Base-by-base conservation (phyloP, 2,797 vertebrate genomes). In the Pseudomugil tenellus region DNA sequence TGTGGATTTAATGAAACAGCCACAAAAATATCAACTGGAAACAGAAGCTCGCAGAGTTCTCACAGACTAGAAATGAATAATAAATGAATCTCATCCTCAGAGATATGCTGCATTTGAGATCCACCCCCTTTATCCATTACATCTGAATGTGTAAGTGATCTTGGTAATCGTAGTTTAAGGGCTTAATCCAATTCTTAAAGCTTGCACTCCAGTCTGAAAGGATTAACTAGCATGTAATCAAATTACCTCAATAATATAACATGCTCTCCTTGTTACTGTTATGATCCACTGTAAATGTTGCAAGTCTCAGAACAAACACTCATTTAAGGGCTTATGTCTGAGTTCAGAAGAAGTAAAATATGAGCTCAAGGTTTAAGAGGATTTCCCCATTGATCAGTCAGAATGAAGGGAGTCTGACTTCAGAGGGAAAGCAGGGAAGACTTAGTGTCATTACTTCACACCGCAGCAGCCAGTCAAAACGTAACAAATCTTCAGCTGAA, bases 181-280 rank as follows among this genome's bases (percentile, higher is more conserved):
- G 85, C 87, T 92, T 91, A 92, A 91, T 92, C 90, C 88, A 87
- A 91, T 89, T 89, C 82, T 85, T 88, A 84, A 87, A 85, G 85
- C 87, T 87, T 67, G 83, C 79, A 89, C 87, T 89, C 76, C 75
- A 85, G 81, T 85, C 89, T 87, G 87, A 89, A 88, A 90, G 91
- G 90, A 93, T 92, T 91, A 93, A 86, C 82, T 80, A 85, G 84
- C 87, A 87, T 89, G 86, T 87, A 92, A 94, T 91, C 89, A 91
- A 92, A 92, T 92, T 89, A 91, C 87, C 84, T 87, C 82, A 79
- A 89, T 91, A 88, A 90, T 86, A 92, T 89, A 89, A 90, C 87
- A 83, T 77, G 81, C 80, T 80, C 82, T 83, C 79, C 81, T 86
- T 85, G 87, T 88, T 84, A 62, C 74, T 55, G 82, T 79, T 78